Percentiles rank a stretch among this genome's conserved stretches.
Conservation (phyloP, 2,888 invertebrate species). For the Tanytarsus gracilentus region DNA sequence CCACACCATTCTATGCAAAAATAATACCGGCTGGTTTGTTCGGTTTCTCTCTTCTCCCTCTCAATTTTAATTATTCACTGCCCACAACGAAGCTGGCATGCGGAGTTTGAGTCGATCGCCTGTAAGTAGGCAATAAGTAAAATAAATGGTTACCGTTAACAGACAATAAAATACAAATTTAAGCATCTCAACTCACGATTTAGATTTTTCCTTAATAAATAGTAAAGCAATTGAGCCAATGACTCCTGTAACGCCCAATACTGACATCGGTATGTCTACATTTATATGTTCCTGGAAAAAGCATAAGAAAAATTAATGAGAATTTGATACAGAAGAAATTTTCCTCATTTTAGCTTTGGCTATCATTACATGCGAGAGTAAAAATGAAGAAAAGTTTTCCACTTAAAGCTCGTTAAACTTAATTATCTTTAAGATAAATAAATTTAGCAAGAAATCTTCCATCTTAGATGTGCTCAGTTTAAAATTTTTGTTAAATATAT, state of each 20-base stretch:
- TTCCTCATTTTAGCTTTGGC: background rate
- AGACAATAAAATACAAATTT: background rate
- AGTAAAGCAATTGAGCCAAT: slow-evolving; percentile 46
- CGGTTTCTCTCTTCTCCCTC: no score
- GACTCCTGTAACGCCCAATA: slow-evolving; percentile 47
- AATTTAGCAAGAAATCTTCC: no score
- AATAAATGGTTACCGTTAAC: background rate
- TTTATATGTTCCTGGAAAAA: slow-evolving; percentile 42
- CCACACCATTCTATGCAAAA: no score
- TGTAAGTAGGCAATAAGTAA: slow-evolving; percentile 19
- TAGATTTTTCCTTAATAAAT: slow-evolving; percentile 47
- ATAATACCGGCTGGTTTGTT: no score
- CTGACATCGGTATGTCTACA: slow-evolving; percentile 44
- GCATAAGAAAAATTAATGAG: slow-evolving; percentile 14
- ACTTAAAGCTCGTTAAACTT: slow-evolving; percentile 2
- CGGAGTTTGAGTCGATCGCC: slow-evolving; percentile 1
- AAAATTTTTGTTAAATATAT: no score
- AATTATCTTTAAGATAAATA: no score
- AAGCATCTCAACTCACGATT: background rate
- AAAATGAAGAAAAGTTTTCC: background rate
- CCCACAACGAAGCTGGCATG: background rate
- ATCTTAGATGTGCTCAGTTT: no score
- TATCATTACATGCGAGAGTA: background rate
- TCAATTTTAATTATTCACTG: no score
- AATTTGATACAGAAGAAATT: background rate